Percentiles rank a stretch among this genome's conserved stretches.
Conservation (phyloP, 2,797 vertebrate genomes). For the Hapalemur alaotrensis region DNA sequence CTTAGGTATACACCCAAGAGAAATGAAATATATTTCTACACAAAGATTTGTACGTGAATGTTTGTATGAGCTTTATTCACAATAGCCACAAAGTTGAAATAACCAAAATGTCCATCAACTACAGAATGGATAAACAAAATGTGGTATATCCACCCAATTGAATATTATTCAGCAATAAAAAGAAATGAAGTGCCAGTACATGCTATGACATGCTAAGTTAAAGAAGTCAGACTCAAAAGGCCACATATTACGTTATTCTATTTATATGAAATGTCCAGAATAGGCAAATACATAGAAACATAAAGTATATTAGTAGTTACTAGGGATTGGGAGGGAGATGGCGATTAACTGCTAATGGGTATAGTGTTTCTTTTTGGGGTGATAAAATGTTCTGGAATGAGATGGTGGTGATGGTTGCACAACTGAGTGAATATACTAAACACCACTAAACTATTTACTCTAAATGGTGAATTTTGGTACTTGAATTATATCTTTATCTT, state of each 20-base stretch:
- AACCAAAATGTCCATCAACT: neutral
- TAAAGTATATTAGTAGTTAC: neutral
- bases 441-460: neutral
- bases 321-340: neutral
- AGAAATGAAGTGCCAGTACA: neutral
- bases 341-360: neutral
- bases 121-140: neutral
- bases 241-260: neutral
- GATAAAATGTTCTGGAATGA: constrained; percentile 11
- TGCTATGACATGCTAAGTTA: neutral
- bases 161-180: neutral
- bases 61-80: neutral
- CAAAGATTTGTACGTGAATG: neutral
- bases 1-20: neutral
- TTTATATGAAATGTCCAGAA: neutral
- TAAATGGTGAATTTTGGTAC: constrained; percentile 19
- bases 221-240: neutral
- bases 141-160: neutral
- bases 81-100: neutral
- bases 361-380: neutral
- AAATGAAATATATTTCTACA: neutral
- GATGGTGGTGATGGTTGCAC: neutral
- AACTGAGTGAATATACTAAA: neutral
- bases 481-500: neutral
- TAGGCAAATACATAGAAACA: neutral